Percentiles rank a stretch among this genome's conserved stretches.
These are phyloP conservation scores for Liasis olivaceus DNA, from an alignment of 2,797 vertebrate genomes.

Conservation along the genomic window DNA sequence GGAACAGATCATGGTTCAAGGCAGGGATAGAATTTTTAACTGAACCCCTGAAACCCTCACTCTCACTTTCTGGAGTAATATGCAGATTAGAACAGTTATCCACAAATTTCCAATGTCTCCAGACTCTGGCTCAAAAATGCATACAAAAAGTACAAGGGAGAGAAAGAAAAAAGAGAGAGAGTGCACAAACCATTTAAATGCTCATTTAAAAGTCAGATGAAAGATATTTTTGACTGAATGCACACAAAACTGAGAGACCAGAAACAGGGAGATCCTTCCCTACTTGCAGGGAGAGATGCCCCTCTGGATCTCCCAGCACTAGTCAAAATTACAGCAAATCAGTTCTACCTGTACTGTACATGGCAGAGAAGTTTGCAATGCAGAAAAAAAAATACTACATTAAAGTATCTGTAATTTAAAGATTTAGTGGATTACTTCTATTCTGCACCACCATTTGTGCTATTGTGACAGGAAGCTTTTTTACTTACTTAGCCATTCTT, in stretches of 20 bases:
- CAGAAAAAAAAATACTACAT: slow-evolving; percentile 60
- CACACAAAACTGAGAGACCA: not conserved
- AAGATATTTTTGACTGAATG: not conserved
- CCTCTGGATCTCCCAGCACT: not conserved
- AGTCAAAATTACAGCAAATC: not conserved
- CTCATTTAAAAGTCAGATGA: not conserved
- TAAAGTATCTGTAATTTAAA: slow-evolving; percentile 58
- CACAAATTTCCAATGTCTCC: not conserved
- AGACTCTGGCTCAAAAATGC: not conserved
- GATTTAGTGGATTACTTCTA: slow-evolving; percentile 41
- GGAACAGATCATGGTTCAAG: not conserved
- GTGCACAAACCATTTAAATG: not conserved
- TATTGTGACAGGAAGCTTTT: slow-evolving; percentile 35
- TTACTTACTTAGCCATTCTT: slow-evolving; percentile 23
- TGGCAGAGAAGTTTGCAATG: slow-evolving; percentile 47
- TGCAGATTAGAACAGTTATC: not conserved
- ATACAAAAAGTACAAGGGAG: not conserved
- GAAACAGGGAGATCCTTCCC: not conserved
- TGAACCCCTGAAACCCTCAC: not conserved
- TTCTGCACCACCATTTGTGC: slow-evolving; percentile 47
- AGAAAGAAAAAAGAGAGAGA: not conserved
- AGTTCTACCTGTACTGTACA: not conserved
- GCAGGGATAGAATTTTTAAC: not conserved
- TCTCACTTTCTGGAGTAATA: not conserved
- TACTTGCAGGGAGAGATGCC: not conserved